A percentile compares a stretch with the other conserved stretches of the same genome.
phyloP scores from a whole-genome alignment of 2,888 invertebrate species.

The Noctua janthe region DNA sequence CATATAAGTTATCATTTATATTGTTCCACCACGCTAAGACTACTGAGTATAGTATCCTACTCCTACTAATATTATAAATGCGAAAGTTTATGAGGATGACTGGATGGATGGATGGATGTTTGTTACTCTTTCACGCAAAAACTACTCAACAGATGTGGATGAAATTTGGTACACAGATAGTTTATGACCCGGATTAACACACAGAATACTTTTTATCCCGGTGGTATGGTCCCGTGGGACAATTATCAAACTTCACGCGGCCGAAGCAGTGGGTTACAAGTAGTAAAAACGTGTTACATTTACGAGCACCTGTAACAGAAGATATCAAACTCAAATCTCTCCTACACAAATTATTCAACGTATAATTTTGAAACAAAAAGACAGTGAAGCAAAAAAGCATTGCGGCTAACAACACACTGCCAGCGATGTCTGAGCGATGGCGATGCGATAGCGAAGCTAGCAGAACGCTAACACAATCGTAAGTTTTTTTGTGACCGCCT shows the following conservation, averaged over 20 bases:
- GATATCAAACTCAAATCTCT: constrained; percentile 29
- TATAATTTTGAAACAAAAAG: constrained; percentile 43
- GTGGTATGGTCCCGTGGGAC: too few species aligned
- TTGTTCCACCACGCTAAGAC: not conserved
- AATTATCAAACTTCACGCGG: too few species aligned
- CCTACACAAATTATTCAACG: constrained; percentile 36
- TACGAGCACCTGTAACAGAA: constrained; percentile 16
- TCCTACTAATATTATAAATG: too few species aligned
- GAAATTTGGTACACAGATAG: too few species aligned
- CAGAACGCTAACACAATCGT: constrained; percentile 71
- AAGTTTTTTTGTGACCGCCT: constrained; percentile 70
- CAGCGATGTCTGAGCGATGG: constrained; percentile 43
- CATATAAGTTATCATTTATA: not conserved
- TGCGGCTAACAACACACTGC: constrained; percentile 29
- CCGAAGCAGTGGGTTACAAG: too few species aligned
- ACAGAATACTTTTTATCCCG: too few species aligned
- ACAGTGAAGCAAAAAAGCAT: constrained; percentile 46
- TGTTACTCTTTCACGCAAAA: too few species aligned
- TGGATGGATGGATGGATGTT: too few species aligned
- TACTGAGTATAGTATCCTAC: not conserved
- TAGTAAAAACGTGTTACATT: not conserved
- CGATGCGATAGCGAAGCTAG: constrained; percentile 50
- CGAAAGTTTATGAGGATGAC: too few species aligned
- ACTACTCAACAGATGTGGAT: too few species aligned
- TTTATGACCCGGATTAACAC: too few species aligned